Percentiles rank a stretch among this genome's conserved stretches.
phyloP scores from a whole-genome alignment of 1,140 invertebrate genomes.

The Brachionus koreanus region DNA sequence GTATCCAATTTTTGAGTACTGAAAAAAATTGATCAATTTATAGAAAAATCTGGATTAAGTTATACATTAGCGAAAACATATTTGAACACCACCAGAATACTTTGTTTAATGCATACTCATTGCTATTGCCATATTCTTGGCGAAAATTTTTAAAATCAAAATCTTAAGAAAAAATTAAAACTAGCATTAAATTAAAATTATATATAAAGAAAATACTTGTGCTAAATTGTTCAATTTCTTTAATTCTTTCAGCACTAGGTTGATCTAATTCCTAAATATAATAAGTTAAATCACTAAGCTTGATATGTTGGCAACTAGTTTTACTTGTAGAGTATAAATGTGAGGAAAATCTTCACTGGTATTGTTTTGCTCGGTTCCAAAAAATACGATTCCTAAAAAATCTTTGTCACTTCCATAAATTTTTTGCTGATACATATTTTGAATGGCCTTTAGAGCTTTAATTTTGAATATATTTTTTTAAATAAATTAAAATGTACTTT shows the following conservation, averaged over 20 bases:
- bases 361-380: conserved; percentile 59
- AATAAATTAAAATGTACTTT: conserved; percentile 33
- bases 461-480: not conserved
- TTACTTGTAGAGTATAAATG: conserved; percentile 57
- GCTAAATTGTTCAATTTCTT: conserved; percentile 58
- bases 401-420: conserved; percentile 61
- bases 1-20: conserved; percentile 55
- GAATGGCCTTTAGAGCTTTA: conserved; percentile 50
- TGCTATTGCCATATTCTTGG: conserved; percentile 57
- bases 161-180: conserved; percentile 41
- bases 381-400: conserved; percentile 60
- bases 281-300: not conserved
- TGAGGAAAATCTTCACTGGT: conserved; percentile 59
- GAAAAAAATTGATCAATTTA: conserved; percentile 46
- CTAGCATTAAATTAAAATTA: not conserved
- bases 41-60: not conserved
- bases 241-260: conserved; percentile 59
- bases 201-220: conserved; percentile 50
- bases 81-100: conserved; percentile 61
- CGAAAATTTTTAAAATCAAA: conserved; percentile 53
- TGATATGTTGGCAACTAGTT: not conserved
- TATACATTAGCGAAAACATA: conserved; percentile 61
- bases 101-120: conserved; percentile 57
- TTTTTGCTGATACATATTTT: conserved; percentile 60
- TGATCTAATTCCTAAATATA: conserved; percentile 54